Evolutionary conservation across 2,797 vertebrate genomes (phyloP), one percentile per base, ranked within the genome.

Genomic region (Chloroceryle inda): DNA sequence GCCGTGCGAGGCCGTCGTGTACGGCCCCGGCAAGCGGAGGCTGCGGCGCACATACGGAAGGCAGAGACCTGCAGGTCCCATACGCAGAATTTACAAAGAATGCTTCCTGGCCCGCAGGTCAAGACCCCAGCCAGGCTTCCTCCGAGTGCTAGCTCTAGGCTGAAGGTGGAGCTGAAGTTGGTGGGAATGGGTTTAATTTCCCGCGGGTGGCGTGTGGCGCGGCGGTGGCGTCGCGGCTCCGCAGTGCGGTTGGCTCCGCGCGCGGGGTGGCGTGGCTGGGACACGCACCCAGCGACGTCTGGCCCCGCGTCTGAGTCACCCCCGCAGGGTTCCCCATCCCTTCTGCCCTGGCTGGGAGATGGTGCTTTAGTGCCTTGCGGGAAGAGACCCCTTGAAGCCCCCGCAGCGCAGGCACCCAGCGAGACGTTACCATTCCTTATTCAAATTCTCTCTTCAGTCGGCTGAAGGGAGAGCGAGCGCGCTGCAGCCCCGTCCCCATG

Each of bases 181-280:
- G 35, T 22, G 75, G 78, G 74, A 56, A 64, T 18, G 22, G 20
- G 11, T 47, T 19, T 62, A 7, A 29, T 69, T 79, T 26, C n/a
- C 71, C 5, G 0, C 0, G 20, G 45, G 91, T 81, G 38, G 2
- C 1, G 5, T 0, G 5, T 0, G 3, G 31, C 35, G 35, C 22
- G 85, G 40, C 55, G 5, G 0, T 6, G 72, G 66, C 19, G 8
- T 26, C 21, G 6, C 4, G 9, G 37, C 23, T 33, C 26, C 19
- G 5, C 4, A 17, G 33, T 13, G 37, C 37, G 26, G 38, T 22
- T 3, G 5, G 50, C 66, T 89, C 68, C 1, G 7, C 8, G 1
- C 0, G 2, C 37, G 44, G 44, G 44, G 12, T 3, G 10, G 37
- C 4, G 1, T 23, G 12, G 55, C 62, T 19, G 31, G 59, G 55